Evolutionary conservation across 2,113 vertebrate genomes (phyloP).

Genomic region (Vimba vimba): DNA sequence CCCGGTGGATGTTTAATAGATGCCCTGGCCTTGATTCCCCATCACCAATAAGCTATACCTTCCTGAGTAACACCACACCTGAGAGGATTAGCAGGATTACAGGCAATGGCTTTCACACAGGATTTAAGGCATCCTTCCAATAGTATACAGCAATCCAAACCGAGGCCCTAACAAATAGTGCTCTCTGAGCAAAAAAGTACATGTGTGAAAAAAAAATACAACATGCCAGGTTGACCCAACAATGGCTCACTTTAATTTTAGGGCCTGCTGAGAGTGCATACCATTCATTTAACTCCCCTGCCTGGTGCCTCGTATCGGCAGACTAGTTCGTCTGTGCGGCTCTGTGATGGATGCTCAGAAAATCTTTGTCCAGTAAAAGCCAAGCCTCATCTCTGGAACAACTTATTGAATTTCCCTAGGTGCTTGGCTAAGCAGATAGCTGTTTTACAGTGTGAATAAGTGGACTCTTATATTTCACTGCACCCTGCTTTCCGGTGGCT

Average conservation of each 20-base stretch:
- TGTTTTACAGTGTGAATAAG: constrained; percentile 52
- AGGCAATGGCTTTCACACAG: constrained; percentile 44
- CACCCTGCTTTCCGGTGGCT: constrained; percentile 36
- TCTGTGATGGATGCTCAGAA: constrained; percentile 44
- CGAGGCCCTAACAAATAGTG: constrained; percentile 8
- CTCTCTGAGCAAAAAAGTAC: constrained; percentile 17
- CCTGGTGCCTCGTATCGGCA: constrained; percentile 28
- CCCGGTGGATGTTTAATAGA: constrained; percentile 2
- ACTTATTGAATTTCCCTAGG: constrained; percentile 54
- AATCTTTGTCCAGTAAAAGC: constrained; percentile 45
- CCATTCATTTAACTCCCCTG: constrained; percentile 21
- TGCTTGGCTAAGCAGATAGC: constrained; percentile 59
- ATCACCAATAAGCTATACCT: constrained; percentile 48
- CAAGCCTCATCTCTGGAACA: constrained; percentile 33
- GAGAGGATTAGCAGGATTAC: constrained; percentile 58
- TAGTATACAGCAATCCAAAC: constrained; percentile 13
- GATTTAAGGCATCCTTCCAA: constrained; percentile 25
- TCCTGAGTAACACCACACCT: constrained; percentile 40
- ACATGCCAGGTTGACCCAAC: constrained; percentile 5
- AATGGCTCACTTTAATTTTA: constrained; percentile 35
- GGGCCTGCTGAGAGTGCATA: constrained; percentile 42
- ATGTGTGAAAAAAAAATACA: background rate
- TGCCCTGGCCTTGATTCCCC: constrained; percentile 27
- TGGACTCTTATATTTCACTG: constrained; percentile 51
- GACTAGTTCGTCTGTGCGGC: constrained; percentile 22